Percentiles rank a stretch among this genome's conserved stretches.
These are phyloP conservation scores for Pollenia griseotomentosa DNA, from an alignment of 2,888 invertebrate genomes.

Conservation along the genomic window DNA sequence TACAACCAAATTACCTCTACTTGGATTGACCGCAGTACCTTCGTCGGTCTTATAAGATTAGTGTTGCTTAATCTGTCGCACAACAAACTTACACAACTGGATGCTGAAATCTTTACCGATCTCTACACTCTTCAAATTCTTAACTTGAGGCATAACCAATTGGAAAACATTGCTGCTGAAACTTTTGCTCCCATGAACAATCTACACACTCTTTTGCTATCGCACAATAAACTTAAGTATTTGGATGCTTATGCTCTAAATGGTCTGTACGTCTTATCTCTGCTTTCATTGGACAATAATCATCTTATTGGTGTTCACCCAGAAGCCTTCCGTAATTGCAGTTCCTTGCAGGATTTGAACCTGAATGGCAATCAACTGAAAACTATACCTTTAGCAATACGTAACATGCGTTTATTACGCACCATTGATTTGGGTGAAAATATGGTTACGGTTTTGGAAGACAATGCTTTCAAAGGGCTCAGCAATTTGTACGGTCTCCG, in stretches of 20 bases:
- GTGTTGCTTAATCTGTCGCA: slow-evolving; percentile 94
- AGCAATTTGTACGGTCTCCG: slow-evolving; percentile 94
- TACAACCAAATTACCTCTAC: slow-evolving; percentile 93
- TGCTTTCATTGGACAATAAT: slow-evolving; percentile 94
- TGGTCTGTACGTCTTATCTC: slow-evolving; percentile 93
- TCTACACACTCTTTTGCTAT: slow-evolving; percentile 93
- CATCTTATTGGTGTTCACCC: slow-evolving; percentile 92
- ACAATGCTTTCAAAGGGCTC: slow-evolving; percentile 93
- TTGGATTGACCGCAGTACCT: slow-evolving; percentile 94
- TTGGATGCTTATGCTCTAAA: slow-evolving; percentile 94
- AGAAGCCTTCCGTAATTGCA: slow-evolving; percentile 95
- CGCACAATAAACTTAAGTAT: slow-evolving; percentile 93
- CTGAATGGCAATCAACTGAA: slow-evolving; percentile 94
- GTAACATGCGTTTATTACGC: slow-evolving; percentile 93
- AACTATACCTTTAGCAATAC: slow-evolving; percentile 91
- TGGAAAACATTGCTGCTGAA: slow-evolving; percentile 93
- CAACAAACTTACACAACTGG: slow-evolving; percentile 92
- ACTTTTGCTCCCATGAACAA: slow-evolving; percentile 96
- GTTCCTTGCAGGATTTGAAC: slow-evolving; percentile 94
- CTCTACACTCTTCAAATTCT: slow-evolving; percentile 93
- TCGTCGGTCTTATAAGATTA: slow-evolving; percentile 94
- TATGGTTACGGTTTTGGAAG: slow-evolving; percentile 91
- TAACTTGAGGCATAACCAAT: slow-evolving; percentile 92
- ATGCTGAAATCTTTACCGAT: slow-evolving; percentile 93
- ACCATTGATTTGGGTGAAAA: slow-evolving; percentile 97